Base-by-base conservation (phyloP, 2,113 vertebrate species). In the Ahaetulla prasina region DNA sequence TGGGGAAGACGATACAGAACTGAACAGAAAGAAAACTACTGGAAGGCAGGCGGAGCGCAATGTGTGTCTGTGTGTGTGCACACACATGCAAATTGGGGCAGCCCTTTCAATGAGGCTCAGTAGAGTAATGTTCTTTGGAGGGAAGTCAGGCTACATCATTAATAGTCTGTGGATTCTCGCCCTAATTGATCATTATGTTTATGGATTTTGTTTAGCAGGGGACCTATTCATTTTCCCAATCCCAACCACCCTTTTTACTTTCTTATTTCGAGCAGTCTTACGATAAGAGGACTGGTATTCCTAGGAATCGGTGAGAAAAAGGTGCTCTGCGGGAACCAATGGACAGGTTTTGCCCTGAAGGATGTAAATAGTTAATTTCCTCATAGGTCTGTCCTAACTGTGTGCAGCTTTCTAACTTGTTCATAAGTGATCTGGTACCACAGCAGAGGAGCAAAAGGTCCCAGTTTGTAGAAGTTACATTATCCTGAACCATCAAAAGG, bases 31-130 rank as follows among this genome's bases (percentile, higher is more conserved):
- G 47, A 68, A 74, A 90, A 43, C 49, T 90, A 54, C 57, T 18
- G n/a, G 68, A 39, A 74, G n/a, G 16, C 89, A 90, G 89, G 54
- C 74, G 68, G 85, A 25, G 35, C 87, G 45, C n/a, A 47, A 47
- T 8, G 3, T 87, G 18, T 90, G 45, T 35, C 27, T n/a, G 12
- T n/a, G 4, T n/a, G 12, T n/a, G 11, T 4, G 11, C 11, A 12
- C 27, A 1, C 63, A 16, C 68, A 22, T 55, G 9, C 87, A 93
- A 90, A 93, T 39, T 80, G 49, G 85, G 87, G 89, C 85, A 92
- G 54, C 47, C 84, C 35, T 93, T 93, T 87, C 68, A 93, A 90
- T 53, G 89, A 54, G 85, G 25, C 53, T 47, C 92, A 90, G 85
- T 43, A 54, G 57, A 47, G 39, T 54, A 2, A n/a, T 55, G 47